Percentiles rank a stretch among this genome's conserved stretches.
phyloP scores from a whole-genome alignment of 1,140 invertebrate genomes.

The Hypothenemus hampei region DNA sequence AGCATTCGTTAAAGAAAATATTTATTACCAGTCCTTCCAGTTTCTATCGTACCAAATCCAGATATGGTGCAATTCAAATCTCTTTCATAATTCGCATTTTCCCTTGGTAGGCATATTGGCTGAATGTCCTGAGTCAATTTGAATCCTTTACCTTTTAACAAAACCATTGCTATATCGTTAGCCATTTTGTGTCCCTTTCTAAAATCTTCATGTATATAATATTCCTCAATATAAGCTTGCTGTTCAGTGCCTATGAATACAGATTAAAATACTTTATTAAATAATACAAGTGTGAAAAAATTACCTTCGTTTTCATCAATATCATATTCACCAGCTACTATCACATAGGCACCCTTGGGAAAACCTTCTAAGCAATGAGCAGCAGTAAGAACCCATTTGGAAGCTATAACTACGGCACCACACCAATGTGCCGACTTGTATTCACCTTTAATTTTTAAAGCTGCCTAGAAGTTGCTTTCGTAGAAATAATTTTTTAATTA shows the following conservation, averaged over 20 bases:
- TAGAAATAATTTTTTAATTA: constrained; percentile 10
- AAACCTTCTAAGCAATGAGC: constrained; percentile 72
- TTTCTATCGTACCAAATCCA: constrained; percentile 69
- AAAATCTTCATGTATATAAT: constrained; percentile 63
- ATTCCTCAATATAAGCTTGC: constrained; percentile 62
- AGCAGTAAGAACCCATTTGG: constrained; percentile 68
- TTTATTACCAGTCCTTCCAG: constrained; percentile 52
- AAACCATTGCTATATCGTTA: constrained; percentile 69
- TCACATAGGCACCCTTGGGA: constrained; percentile 59
- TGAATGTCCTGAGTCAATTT: constrained; percentile 63
- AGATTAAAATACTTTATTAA: constrained; percentile 50
- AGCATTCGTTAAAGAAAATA: constrained; percentile 31
- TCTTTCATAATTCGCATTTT: constrained; percentile 48
- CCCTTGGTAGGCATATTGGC: constrained; percentile 67
- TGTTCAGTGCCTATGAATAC: constrained; percentile 57
- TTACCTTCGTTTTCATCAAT: constrained; percentile 56
- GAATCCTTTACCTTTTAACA: constrained; percentile 60
- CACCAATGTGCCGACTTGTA: constrained; percentile 65
- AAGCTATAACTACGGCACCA: constrained; percentile 67
- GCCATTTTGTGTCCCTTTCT: constrained; percentile 61
- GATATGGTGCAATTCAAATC: constrained; percentile 70
- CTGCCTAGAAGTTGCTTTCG: constrained; percentile 52
- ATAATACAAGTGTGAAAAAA: not conserved
- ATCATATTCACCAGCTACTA: constrained; percentile 69
- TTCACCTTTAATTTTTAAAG: constrained; percentile 57